Evolutionary conservation across 2,888 invertebrate genomes (phyloP).

Genomic region (Halictus ligatus): DNA sequence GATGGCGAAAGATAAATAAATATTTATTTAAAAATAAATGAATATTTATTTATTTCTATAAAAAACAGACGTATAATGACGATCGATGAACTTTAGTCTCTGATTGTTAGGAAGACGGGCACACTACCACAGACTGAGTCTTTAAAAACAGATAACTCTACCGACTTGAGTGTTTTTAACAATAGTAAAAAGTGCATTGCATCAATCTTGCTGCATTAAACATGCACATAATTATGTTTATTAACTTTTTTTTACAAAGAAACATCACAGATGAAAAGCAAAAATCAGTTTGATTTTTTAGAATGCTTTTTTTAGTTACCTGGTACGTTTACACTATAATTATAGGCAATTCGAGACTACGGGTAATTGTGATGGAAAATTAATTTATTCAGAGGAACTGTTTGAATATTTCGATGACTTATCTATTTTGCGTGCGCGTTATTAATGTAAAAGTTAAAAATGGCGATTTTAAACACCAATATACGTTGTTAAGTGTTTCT

Average conservation of each 20-base stretch:
- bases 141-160: not conserved
- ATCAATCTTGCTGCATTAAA: not conserved
- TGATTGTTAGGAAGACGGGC: not conserved
- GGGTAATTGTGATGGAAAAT: not conserved
- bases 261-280: not conserved
- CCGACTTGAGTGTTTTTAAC: not conserved
- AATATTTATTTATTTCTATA: not conserved
- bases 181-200: not conserved
- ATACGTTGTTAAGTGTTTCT: not conserved
- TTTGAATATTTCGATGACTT: not conserved
- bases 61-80: not conserved
- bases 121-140: not conserved
- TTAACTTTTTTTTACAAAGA: not conserved
- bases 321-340: not conserved
- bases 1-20: constrained; percentile 3
- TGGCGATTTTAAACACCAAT: not conserved
- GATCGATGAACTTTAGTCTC: not conserved
- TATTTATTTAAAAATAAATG: not conserved
- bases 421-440: not conserved
- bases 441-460: not conserved
- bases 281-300: not conserved
- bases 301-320: not conserved
- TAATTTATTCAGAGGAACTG: not conserved
- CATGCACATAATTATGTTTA: not conserved
- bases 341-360: not conserved